Conservation (phyloP, 2,797 vertebrate species). For the Aeoliscus strigatus region DNA sequence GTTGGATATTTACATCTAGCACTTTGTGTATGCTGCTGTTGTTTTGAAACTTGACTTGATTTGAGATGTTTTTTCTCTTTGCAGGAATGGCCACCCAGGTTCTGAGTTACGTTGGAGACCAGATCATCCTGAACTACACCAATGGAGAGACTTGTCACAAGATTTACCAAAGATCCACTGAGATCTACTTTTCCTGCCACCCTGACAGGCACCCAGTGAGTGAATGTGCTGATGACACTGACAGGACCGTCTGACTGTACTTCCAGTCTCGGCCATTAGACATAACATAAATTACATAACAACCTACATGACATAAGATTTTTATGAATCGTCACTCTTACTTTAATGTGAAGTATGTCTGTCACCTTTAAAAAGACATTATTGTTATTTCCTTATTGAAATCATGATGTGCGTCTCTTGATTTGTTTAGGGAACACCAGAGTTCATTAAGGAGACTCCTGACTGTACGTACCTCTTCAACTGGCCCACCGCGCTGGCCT, state of each 20-base stretch:
- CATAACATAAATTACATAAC: no score
- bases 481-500: slow-evolving; percentile 88
- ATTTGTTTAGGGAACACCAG: slow-evolving; percentile 68
- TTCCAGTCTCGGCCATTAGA: no score
- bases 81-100: slow-evolving; percentile 80
- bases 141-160: slow-evolving; percentile 84
- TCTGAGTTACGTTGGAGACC: slow-evolving; percentile 83
- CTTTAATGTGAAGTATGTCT: neutral
- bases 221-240: no score
- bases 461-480: slow-evolving; percentile 93
- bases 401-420: slow-evolving; percentile 6
- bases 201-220: slow-evolving; percentile 78
- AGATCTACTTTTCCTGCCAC: slow-evolving; percentile 88
- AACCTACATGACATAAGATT: no score
- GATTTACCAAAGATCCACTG: slow-evolving; percentile 84
- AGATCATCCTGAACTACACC: slow-evolving; percentile 91
- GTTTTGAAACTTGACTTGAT: no score
- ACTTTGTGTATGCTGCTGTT: no score
- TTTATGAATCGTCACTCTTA: no score
- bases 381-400: no score
- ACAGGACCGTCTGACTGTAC: no score
- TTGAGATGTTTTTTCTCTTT: no score
- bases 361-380: no score
- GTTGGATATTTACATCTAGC: no score
- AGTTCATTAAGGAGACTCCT: slow-evolving; percentile 87